Percentiles rank a stretch among this genome's conserved stretches.
phyloP scores from a whole-genome alignment of 1,140 invertebrate species.

The Drosophila watanabei region DNA sequence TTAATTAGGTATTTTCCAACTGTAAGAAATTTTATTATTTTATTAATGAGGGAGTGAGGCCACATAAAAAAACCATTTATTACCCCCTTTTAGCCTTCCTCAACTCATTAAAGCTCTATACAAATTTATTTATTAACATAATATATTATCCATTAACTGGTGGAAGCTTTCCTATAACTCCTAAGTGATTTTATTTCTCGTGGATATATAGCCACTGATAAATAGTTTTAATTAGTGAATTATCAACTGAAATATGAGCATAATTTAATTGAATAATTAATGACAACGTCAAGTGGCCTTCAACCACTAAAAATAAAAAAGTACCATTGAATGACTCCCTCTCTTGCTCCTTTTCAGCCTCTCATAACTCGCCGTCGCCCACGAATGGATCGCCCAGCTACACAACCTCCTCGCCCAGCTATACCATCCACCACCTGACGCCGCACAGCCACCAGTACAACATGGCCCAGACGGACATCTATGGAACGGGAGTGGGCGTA shows the following conservation, averaged over 20 bases:
- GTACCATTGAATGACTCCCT: background rate
- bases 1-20: background rate
- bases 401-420: conserved; percentile 80
- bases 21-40: background rate
- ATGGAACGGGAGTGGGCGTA: conserved; percentile 49
- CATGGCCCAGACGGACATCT: conserved; percentile 75
- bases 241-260: background rate
- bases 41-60: background rate
- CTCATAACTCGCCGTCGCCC: conserved; percentile 83
- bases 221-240: conserved; percentile 6
- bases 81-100: background rate
- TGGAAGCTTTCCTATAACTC: background rate
- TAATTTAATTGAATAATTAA: conserved; percentile 1
- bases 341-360: conserved; percentile 38
- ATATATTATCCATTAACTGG: background rate
- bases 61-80: background rate
- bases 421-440: conserved; percentile 83
- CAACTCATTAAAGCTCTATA: background rate
- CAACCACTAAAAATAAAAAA: background rate
- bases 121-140: background rate
- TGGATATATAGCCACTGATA: background rate
- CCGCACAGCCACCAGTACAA: conserved; percentile 82
- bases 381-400: conserved; percentile 82
- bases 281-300: background rate
- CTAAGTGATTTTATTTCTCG: background rate